Conservation (phyloP, 1,140 invertebrate species). For the Heliconius nattereri region DNA sequence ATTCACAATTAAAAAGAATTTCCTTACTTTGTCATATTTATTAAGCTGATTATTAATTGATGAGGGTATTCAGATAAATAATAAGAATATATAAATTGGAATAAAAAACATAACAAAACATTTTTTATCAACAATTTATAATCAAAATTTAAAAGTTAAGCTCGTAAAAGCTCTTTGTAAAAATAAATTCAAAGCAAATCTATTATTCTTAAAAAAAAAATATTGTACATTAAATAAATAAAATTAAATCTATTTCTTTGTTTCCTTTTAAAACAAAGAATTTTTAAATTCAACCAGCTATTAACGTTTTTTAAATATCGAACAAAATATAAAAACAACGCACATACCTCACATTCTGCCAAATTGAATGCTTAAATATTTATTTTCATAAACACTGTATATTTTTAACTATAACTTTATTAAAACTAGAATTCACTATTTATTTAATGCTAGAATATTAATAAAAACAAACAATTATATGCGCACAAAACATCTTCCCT, state of each 20-base stretch:
- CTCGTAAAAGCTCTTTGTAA: background rate
- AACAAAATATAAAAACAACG: slow-evolving; percentile 24
- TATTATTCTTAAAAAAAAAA: background rate
- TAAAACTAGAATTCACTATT: slow-evolving; percentile 10
- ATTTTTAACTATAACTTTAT: slow-evolving; percentile 1
- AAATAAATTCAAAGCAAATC: background rate
- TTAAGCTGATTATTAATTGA: background rate
- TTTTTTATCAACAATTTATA: background rate
- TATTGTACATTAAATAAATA: background rate
- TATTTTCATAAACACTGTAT: background rate
- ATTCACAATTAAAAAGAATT: too few species aligned
- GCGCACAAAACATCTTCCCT: slow-evolving; percentile 33
- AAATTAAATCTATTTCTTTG: background rate
- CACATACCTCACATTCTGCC: slow-evolving; percentile 25
- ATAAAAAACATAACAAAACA: background rate
- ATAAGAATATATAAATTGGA: background rate
- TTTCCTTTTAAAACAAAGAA: background rate
- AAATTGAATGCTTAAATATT: slow-evolving; percentile 3
- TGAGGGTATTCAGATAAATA: background rate
- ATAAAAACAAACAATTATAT: slow-evolving; percentile 32
- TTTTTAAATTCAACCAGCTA: slow-evolving; percentile 2
- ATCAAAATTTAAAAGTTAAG: background rate
- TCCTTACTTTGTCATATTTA: background rate
- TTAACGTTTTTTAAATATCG: slow-evolving; percentile 11
- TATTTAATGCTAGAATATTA: slow-evolving; percentile 17